These are phyloP conservation scores for Scopus umbretta DNA, from an alignment of 2,113 vertebrate genomes.

Conservation along the genomic window DNA sequence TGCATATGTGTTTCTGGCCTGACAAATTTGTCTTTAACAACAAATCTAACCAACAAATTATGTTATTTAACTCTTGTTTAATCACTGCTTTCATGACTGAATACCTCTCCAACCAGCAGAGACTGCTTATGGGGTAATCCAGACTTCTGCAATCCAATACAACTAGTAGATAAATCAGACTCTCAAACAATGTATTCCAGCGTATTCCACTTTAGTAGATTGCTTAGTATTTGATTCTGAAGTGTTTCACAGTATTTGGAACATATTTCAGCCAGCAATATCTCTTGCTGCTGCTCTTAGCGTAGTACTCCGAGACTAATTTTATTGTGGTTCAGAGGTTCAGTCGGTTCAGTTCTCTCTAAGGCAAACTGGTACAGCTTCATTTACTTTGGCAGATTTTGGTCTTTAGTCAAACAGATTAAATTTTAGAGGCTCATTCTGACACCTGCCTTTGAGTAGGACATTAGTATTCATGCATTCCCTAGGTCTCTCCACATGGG, in stretches of 20 bases:
- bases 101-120: not conserved
- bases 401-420: not conserved
- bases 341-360: not conserved
- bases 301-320: not conserved
- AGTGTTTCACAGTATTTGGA: not conserved
- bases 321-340: not conserved
- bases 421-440: not conserved
- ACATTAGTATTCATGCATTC: not conserved
- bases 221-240: not conserved
- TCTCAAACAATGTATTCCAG: not conserved
- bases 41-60: not conserved
- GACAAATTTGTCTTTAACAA: not conserved
- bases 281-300: not conserved
- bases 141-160: not conserved
- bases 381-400: not conserved
- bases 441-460: not conserved
- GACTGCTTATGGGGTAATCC: not conserved
- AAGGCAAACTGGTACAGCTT: not conserved
- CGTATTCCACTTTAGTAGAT: not conserved
- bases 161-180: not conserved
- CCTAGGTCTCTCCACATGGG: accelerated
- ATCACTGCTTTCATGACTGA: not conserved
- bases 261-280: not conserved
- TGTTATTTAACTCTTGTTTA: not conserved
- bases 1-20: not conserved